Conservation (phyloP, 2,113 vertebrate genomes). For the Trogon melanurus region DNA sequence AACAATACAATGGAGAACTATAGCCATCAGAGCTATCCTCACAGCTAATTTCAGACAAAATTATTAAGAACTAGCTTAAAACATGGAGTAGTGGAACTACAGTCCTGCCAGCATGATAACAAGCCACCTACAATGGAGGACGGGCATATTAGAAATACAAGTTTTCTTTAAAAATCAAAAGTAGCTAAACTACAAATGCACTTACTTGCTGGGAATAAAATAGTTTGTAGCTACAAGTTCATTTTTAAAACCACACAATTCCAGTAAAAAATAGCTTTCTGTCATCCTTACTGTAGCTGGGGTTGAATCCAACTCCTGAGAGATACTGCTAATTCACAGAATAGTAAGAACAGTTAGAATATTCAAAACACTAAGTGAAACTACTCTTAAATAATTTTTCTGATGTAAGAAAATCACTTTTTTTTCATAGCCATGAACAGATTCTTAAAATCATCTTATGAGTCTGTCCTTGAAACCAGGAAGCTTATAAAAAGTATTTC, state of each 20-base stretch:
- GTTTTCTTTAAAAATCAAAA: background rate
- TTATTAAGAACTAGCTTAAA: background rate
- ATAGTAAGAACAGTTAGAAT: background rate
- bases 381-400: background rate
- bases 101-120: background rate
- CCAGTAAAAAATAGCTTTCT: background rate
- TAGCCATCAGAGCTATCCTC: background rate
- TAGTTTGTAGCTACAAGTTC: background rate
- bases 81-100: background rate
- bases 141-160: background rate
- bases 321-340: background rate
- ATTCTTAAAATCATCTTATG: background rate
- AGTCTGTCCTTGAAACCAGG: background rate
- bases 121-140: background rate
- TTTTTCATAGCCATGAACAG: background rate
- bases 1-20: background rate
- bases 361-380: background rate
- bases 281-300: background rate
- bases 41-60: background rate
- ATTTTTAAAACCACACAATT: background rate
- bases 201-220: background rate
- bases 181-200: background rate
- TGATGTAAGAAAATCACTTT: fast-evolving
- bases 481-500: background rate
- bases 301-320: background rate